Conservation (phyloP, 2,113 vertebrate species). For the Chunga burmeisteri region DNA sequence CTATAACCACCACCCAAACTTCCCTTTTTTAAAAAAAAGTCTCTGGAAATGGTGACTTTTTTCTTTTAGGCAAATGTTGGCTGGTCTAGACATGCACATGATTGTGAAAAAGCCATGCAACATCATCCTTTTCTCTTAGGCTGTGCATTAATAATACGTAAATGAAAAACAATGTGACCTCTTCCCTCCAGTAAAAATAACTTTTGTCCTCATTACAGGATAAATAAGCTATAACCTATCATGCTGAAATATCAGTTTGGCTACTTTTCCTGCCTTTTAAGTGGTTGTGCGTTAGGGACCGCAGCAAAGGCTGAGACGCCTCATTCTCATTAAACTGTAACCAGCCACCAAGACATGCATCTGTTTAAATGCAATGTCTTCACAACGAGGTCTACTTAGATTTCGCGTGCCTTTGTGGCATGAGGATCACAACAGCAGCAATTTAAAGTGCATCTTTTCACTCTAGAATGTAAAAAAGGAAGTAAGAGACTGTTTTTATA, state of each 20-base stretch:
- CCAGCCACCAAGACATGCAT: background rate
- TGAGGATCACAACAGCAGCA: background rate
- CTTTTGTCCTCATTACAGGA: background rate
- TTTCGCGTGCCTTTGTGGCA: background rate
- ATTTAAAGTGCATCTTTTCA: background rate
- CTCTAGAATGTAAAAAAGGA: background rate
- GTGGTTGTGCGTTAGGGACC: background rate
- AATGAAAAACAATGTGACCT: background rate
- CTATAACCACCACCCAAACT: background rate
- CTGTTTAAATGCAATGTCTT: background rate
- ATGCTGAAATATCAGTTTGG: background rate
- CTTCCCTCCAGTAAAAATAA: background rate
- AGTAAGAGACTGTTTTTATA: background rate
- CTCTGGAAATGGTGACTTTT: background rate
- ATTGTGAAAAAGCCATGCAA: background rate
- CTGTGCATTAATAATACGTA: background rate
- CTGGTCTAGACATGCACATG: background rate
- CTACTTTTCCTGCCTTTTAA: background rate
- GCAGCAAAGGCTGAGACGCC: background rate
- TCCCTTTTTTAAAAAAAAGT: background rate
- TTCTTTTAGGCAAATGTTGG: background rate
- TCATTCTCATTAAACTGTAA: background rate
- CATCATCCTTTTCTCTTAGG: background rate
- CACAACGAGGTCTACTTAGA: background rate
- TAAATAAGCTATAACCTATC: background rate